phyloP scores from a whole-genome alignment of 2,797 vertebrate species.

The Tolypeutes matacus region DNA sequence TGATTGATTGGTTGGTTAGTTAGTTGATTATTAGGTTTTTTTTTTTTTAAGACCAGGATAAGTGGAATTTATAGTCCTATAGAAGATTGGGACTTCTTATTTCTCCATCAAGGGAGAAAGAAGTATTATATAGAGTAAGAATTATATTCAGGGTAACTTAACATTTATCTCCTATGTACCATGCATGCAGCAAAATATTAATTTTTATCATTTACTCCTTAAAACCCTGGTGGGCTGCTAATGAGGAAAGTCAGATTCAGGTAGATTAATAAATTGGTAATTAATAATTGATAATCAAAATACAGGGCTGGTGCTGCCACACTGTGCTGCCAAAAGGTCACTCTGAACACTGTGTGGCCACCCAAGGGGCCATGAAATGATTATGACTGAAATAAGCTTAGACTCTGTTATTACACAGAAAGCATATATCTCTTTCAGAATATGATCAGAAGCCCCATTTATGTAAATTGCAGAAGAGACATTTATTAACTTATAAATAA shows the following conservation, averaged over 20 bases:
- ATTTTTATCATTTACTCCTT: background rate
- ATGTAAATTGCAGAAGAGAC: background rate
- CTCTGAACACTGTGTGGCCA: background rate
- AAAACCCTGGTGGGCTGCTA: background rate
- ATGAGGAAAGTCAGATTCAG: background rate
- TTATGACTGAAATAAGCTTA: background rate
- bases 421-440: background rate
- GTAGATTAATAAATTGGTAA: background rate
- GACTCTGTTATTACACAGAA: background rate
- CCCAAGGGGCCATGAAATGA: too few relatives aligned
- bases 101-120: background rate
- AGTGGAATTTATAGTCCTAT: background rate
- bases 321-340: fast-evolving
- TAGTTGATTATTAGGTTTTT: background rate
- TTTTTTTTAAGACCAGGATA: background rate
- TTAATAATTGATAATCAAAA: background rate
- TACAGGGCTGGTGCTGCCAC: background rate
- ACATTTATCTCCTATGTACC: background rate
- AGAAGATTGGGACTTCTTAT: background rate
- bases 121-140: background rate
- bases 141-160: background rate
- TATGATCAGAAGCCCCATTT: background rate
- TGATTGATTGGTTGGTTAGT: background rate
- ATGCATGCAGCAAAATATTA: background rate
- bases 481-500: background rate